Base-by-base conservation (phyloP, 1,140 invertebrate species). In the Brachionus koreanus region DNA sequence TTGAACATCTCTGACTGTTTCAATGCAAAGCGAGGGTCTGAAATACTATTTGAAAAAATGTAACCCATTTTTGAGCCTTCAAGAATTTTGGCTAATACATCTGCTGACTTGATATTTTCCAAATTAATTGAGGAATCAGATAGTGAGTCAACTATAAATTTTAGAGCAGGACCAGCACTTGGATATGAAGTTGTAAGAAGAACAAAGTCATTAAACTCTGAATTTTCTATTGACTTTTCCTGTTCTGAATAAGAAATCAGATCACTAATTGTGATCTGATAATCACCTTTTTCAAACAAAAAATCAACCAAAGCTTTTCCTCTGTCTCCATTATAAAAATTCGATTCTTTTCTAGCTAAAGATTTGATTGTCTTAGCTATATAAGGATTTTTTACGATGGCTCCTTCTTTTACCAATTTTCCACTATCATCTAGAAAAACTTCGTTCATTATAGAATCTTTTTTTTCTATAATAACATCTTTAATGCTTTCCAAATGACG, bases 361-460 rank as follows among this genome's bases (percentile, higher is more conserved):
- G 23, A 52, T 61, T 79, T n/a, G 10, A 84, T 16, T 13, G 83
- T 84, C 12, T 37, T 57, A 13, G 39, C 83, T 10, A 83, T 35
- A 33, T 67, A 67, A 10, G 83, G 75, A 69, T 83, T 83, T 57
- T 72, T 84, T 3, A 84, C 7, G 10, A 65, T 23, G n/a, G 52
- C 63, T n/a, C 83, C 83, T 74, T 83, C 82, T 37, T 79, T 39
- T 12, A 82, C 52, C 42, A 84, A 49, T 12, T 49, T 37, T n/a
- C 83, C 82, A 9, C 69, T 39, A 1, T 57, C 63, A 33, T 84
- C 75, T 13, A 84, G 42, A 57, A 83, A 83, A 16, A 84, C 19
- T 77, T 82, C 67, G 12, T 25, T 12, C 46, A 79, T 4, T 5
- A 42, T 1, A 6, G 46, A 19, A 79, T 79, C 49, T 2, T 61